These are phyloP conservation scores for Catamblyrhynchus diadema DNA, from an alignment of 2,797 vertebrate genomes.

Conservation along the genomic window DNA sequence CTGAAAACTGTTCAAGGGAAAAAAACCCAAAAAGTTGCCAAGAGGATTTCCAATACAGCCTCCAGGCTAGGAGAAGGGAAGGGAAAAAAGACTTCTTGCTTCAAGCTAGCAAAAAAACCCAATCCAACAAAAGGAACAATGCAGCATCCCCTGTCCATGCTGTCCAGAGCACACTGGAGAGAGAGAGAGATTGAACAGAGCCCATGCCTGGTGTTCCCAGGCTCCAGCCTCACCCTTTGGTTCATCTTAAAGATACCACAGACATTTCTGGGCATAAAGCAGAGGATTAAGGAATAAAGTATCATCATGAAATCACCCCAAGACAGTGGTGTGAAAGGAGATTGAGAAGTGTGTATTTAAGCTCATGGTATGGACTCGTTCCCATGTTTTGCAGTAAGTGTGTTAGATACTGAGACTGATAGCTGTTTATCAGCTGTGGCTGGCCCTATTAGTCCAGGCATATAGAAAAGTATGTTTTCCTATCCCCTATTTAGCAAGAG, in stretches of 20 bases:
- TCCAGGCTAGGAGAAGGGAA: not conserved
- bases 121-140: not conserved
- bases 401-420: not conserved
- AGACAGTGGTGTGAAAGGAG: not conserved
- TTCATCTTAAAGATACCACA: not conserved
- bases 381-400: not conserved
- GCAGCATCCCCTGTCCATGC: rapidly evolving
- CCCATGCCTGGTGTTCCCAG: rapidly evolving
- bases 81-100: not conserved
- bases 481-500: not conserved
- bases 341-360: not conserved
- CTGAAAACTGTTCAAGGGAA: not conserved
- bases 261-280: not conserved
- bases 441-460: not conserved
- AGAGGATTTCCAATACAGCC: not conserved
- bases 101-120: not conserved
- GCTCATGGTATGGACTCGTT: not conserved
- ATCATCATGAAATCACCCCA: not conserved
- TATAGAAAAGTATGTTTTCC: not conserved
- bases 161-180: too few relatives aligned
- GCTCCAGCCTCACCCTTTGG: not conserved
- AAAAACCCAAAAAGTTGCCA: not conserved
- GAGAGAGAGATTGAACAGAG: not conserved
- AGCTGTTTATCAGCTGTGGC: not conserved
- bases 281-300: not conserved